Base-by-base conservation (phyloP, 2,797 vertebrate species). In the Syngnathus rostellatus region DNA sequence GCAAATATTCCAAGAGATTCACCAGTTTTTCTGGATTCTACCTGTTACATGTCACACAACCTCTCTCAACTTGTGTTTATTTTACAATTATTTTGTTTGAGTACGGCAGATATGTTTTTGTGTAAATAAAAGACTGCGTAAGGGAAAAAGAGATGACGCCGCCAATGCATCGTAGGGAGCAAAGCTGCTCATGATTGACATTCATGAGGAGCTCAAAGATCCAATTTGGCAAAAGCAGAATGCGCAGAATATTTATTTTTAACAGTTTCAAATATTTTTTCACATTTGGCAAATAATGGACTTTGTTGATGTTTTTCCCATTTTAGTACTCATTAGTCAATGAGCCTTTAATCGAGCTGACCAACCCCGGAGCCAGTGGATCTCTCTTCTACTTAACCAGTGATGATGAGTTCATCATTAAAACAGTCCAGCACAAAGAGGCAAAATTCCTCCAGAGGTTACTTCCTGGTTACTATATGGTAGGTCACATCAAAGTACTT, bases 391-490 rank as follows among this genome's bases (percentile, higher is more conserved):
- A 98, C 89, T 89, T 99, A 78, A 98, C 97, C 81, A 97, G 95
- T 25, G 97, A 94, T 73, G 97, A 99, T 2, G 96, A 98, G 80
- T 99, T 98, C 89, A 98, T 99, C 86, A 95, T 99, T 84, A 99
- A 99, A 92, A 99, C 97, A 31, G 94, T 99, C 79, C 95, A 98
- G 85, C 96, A 98, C 90, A 98, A 99, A 86, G 97, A 99, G 81
- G 96, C 97, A 7, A 96, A 98, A 80, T 99, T 99, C 79, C 93
- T 99, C 64, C 97, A 99, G 85, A 95, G 97, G 80, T 84, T 98
- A n/a, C 91, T 99, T 60, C 97, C 97, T 0, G 96, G 97, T 69
- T 99, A 99, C 80, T 99, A 98, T 72, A 99, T 99, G 97, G 96
- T 98, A 81, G 93, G 93, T 65, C 63, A 17, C 2, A 16, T 1